phyloP scores from a whole-genome alignment of 2,888 invertebrate genomes.

The Lepidochrysops patricia region DNA sequence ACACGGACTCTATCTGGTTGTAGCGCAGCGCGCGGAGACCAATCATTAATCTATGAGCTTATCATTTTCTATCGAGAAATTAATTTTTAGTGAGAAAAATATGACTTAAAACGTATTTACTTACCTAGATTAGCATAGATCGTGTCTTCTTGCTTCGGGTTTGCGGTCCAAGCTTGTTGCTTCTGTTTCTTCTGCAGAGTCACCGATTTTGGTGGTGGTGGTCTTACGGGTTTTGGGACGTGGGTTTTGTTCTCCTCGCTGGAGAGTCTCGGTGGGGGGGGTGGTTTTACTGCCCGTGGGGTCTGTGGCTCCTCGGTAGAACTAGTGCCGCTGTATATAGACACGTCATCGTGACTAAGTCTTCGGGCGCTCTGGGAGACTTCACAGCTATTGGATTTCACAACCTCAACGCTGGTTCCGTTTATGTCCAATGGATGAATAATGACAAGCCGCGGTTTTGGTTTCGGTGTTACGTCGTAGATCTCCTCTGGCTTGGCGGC shows the following conservation, averaged over 20 bases:
- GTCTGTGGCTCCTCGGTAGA: constrained; percentile 45
- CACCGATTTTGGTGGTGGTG: constrained; percentile 83
- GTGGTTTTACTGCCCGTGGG: constrained; percentile 75
- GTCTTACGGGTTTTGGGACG: constrained; percentile 78
- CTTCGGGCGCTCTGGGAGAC: constrained; percentile 48
- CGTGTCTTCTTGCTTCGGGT: constrained; percentile 62
- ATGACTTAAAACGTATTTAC: too few species aligned
- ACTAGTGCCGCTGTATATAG: constrained; percentile 62
- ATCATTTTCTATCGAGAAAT: too few species aligned
- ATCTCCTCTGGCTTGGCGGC: constrained; percentile 72
- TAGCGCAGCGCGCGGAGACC: too few species aligned
- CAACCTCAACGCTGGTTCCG: constrained; percentile 86
- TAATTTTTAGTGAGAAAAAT: too few species aligned
- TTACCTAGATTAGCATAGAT: constrained; percentile 89
- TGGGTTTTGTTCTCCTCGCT: constrained; percentile 65
- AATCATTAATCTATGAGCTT: too few species aligned
- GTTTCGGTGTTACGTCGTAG: constrained; percentile 72
- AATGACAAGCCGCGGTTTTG: constrained; percentile 86
- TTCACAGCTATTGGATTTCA: constrained; percentile 72
- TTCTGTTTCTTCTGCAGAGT: constrained; percentile 77
- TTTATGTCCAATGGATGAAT: constrained; percentile 92
- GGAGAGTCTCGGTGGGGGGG: constrained; percentile 82
- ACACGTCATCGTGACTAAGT: constrained; percentile 69
- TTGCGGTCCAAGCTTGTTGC: constrained; percentile 58
- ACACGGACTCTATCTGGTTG: too few species aligned